Evolutionary conservation across 1,140 invertebrate species (phyloP), one percentile per base, ranked within the genome.

Genomic region (Ptiloglossa arizonensis): DNA sequence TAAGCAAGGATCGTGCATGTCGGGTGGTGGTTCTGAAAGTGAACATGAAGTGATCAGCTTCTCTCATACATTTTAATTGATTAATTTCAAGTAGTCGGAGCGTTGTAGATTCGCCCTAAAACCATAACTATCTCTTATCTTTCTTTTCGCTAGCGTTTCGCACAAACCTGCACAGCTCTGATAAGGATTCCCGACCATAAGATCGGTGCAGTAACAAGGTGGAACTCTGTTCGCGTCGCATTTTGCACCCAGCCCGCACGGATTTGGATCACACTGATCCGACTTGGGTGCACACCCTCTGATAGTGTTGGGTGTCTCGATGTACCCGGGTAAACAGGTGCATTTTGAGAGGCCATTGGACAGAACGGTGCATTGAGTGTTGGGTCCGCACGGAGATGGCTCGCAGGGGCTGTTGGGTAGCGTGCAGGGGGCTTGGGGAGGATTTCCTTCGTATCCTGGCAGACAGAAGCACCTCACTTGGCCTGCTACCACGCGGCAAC

Each of bases 291-390:
- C 92, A 87, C 97, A 97, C 35, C 97, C 97, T 88, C 96, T 94
- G 56, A 98, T 95, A 0, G 97, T 97, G 85, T 97, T 97, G 1
- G 96, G 96, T 89, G 96, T 97, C 92, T 97, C 97, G 17, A 97
- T 93, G 88, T 95, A 97, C 24, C 96, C 96, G 72, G 95, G 93
- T 70, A 97, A 92, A 87, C 97, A 98, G 2, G 96, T 97, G 89
- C 97, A 98, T 90, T 97, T 97, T 0, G 97, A 95, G 87, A 97
- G 96, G 50, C 97, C 97, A 87, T 97, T 97, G n/a, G 93, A 93
- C 17, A 97, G 89, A 24, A 97, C 93, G 1, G 96, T 94, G 87
- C 97, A 98, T 87, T 97, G 95, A 4, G 97, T 98, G 86, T 98
- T 98, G 5, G 96, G 96, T 15, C 97, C 97, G 89, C 97, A 98